Base-by-base conservation (phyloP, 2,888 invertebrate genomes). In the Lucinisca nassula region DNA sequence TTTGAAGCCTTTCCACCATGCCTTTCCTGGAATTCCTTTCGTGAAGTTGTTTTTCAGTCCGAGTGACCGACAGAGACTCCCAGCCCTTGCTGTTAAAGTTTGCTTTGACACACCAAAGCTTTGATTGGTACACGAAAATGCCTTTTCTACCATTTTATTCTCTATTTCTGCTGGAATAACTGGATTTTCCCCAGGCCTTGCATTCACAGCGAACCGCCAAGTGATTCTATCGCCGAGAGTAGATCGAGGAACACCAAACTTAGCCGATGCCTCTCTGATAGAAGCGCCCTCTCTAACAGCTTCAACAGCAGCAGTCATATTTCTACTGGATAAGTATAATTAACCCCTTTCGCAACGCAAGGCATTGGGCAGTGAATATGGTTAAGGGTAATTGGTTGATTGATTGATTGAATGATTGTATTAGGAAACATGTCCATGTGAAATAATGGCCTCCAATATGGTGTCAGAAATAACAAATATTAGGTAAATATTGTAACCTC, bases 41-140 rank as follows among this genome's bases (percentile, higher is more conserved):
- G 74, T 74, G 74, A 74, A 74, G 21, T 74, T 74, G 45, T 74
- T 74, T n/a, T 38, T 45, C 27, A 74, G 27, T n/a, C 45, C 30
- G 3, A 74, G n/a, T 4, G 74, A 21, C 45, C 27, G 12, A n/a
- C 27, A 27, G 4, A 74, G 27, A 14, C n/a, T 74, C 14, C 74
- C 74, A n/a, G 74, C 74, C 27, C 74, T 38, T 27, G 74, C 74
- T 45, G 17, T 27, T 17, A 74, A 14, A 12, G 74, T 74, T 74
- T 38, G 4, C 74, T 74, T 74, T 74, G 74, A 74, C 8, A 74
- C 40, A 24, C 74, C 73, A 37, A 72, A 72, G 21, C 73, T 32
- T 37, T 72, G 32, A 14, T 72, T 32, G 8, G 73, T 10, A 2
- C 4, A 38, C 8, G 24, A 21, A 45, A 72, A 32, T 24, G 49